These are phyloP conservation scores for Anthoscopus minutus DNA, from an alignment of 2,113 vertebrate species.

Conservation along the genomic window DNA sequence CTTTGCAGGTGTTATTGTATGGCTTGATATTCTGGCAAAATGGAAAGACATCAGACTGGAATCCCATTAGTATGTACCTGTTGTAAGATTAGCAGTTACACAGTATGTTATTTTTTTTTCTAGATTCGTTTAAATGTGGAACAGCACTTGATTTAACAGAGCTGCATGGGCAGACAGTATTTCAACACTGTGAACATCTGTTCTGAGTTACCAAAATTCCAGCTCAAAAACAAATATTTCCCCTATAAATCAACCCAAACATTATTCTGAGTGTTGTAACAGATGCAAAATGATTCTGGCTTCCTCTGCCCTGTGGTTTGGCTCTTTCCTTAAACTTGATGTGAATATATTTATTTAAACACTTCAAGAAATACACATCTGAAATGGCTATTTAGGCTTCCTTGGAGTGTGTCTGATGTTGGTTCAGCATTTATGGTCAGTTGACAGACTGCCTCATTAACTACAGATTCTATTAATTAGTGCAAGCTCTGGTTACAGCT, in stretches of 20 bases:
- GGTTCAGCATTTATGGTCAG: background rate
- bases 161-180: background rate
- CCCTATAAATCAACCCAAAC: constrained; percentile 32
- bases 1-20: background rate
- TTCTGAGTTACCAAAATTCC: constrained; percentile 48
- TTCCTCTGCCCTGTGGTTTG: constrained; percentile 20
- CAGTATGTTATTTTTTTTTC: background rate
- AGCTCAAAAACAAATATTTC: constrained; percentile 62
- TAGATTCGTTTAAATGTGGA: background rate
- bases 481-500: constrained; percentile 42
- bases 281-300: constrained; percentile 27
- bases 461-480: constrained; percentile 49
- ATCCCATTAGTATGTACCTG: background rate
- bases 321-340: constrained; percentile 7
- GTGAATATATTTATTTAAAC: constrained; percentile 60
- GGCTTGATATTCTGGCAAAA: background rate
- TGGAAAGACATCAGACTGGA: background rate
- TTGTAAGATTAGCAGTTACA: background rate
- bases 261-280: constrained; percentile 22
- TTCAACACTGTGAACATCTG: constrained; percentile 61
- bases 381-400: background rate
- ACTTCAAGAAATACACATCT: constrained; percentile 37
- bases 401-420: background rate
- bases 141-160: background rate
- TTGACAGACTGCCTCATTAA: constrained; percentile 1